These are phyloP conservation scores for Varanus salvator DNA, from an alignment of 2,113 vertebrate species.

Conservation along the genomic window DNA sequence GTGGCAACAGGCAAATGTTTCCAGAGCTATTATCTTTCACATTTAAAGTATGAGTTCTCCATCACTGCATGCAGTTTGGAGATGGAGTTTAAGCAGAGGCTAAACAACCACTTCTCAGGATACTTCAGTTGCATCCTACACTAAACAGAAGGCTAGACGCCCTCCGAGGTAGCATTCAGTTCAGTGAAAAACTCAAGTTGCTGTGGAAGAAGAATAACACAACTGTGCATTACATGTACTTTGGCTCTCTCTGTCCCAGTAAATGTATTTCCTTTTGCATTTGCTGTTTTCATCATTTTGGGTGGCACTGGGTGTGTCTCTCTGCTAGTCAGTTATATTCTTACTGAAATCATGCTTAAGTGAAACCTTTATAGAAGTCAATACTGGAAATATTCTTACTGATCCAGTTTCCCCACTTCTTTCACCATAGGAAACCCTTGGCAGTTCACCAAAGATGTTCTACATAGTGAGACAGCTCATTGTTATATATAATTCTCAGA, in stretches of 20 bases:
- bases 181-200: too few relatives aligned
- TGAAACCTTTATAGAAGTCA: not conserved
- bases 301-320: not conserved
- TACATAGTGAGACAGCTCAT: conserved; percentile 58
- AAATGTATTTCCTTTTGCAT: not conserved
- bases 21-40: not conserved
- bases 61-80: too few relatives aligned
- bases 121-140: not conserved
- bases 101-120: not conserved
- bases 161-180: too few relatives aligned
- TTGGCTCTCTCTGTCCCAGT: not conserved
- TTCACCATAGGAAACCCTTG: conserved; percentile 28
- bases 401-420: conserved; percentile 20
- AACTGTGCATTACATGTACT: not conserved
- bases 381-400: not conserved
- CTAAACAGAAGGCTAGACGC: too few relatives aligned
- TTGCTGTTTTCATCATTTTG: too few relatives aligned
- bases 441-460: conserved; percentile 57
- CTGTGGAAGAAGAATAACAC: not conserved
- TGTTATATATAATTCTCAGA: conserved; percentile 26
- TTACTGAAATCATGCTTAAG: conserved; percentile 39
- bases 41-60: not conserved
- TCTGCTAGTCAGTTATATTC: not conserved
- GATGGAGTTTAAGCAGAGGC: not conserved
- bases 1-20: not conserved